Evolutionary conservation across 2,888 invertebrate genomes (phyloP), one percentile per base, ranked within the genome.

Genomic region (Hypolimnas misippus): DNA sequence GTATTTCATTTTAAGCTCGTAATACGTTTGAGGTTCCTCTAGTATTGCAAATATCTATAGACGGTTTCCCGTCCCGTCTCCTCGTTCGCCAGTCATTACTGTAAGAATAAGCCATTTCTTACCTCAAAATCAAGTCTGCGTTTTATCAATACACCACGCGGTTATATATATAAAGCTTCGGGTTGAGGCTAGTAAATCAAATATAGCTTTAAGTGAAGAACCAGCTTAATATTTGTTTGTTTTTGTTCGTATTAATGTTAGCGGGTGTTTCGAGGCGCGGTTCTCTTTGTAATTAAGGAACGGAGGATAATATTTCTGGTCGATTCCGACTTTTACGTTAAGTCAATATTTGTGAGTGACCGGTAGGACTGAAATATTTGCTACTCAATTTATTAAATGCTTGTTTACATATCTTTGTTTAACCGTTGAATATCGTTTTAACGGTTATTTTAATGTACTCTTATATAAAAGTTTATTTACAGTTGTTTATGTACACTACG

Each of bases 281-380:
- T 51, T 31, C 58, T 51, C 58, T 66, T 70, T 68, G 65, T 63
- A 65, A 71, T 68, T 62, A 62, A 67, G 52, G 50, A 53, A 38
- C 54, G 46, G 65, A 60, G 59, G 53, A 46, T 66, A 59, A 42
- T 46, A 60, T 66, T 63, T 54, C 63, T 63, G 63, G 63, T 63
- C 63, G 59, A 57, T 57, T 42, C 42, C 52, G 49, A 64, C 64
- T 59, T 58, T 65, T 62, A 52, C 40, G 55, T 19, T 49, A 16
- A 38, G 64, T 67, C 57, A 67, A 67, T 64, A 56, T 67, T 67
- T 64, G 66, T 56, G 50, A 58, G 50, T 66, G 66, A 62, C 66
- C 66, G 49, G 55, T 35, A 53, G 56, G 63, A 52, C 33, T 16
- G 19, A 29, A 35, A 29, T 64, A 60, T 59, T 57, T 59, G 60